These are phyloP conservation scores for Palythoa caribaeorum DNA, from an alignment of 92 coral and sea anemone species.

Conservation along the genomic window DNA sequence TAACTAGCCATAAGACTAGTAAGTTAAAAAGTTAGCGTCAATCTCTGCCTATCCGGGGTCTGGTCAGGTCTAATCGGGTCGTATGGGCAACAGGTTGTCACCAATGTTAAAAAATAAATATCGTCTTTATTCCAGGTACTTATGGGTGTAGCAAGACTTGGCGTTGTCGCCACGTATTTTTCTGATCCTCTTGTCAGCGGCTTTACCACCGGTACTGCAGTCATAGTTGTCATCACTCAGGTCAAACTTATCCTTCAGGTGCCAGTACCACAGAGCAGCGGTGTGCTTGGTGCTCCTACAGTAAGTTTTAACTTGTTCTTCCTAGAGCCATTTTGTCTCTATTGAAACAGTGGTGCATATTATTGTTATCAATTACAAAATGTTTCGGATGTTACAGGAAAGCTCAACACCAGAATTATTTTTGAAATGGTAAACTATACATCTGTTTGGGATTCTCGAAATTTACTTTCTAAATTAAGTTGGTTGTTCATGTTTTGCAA, in stretches of 20 bases:
- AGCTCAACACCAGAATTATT: too few species aligned
- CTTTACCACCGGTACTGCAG: constrained; percentile 96
- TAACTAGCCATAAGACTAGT: too few species aligned
- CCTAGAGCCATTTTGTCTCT: background rate
- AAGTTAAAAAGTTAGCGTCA: too few species aligned
- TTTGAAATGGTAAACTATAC: too few species aligned
- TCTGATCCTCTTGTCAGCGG: constrained; percentile 97
- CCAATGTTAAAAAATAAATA: background rate
- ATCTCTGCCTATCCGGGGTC: background rate
- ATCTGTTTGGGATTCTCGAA: too few species aligned
- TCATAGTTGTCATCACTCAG: constrained; percentile 84
- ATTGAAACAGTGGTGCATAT: too few species aligned
- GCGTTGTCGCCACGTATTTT: constrained; percentile 80
- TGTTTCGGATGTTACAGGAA: too few species aligned
- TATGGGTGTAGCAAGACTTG: constrained; percentile 87
- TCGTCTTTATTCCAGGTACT: constrained; percentile 60
- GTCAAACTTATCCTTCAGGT: constrained; percentile 83
- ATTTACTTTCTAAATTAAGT: too few species aligned
- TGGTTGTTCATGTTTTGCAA: background rate
- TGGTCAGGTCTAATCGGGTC: background rate
- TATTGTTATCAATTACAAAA: too few species aligned
- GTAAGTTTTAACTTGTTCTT: constrained; percentile 45
- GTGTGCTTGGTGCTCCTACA: constrained; percentile 74
- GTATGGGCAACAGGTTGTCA: background rate
- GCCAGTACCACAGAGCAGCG: constrained; percentile 71